phyloP scores from a whole-genome alignment of 2,888 invertebrate species.

The Melikaiella ostensackeni region DNA sequence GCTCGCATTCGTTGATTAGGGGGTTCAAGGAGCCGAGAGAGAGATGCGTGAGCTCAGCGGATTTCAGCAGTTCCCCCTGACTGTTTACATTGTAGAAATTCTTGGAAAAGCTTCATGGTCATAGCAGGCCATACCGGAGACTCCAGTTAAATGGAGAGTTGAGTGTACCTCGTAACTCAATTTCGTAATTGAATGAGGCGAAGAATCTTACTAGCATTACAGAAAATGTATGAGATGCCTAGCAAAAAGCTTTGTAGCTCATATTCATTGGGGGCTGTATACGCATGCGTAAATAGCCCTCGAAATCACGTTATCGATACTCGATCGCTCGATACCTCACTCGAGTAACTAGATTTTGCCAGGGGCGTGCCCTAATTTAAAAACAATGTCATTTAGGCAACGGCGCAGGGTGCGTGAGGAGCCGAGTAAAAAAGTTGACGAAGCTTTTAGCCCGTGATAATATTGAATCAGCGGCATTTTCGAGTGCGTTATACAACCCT shows the following conservation, averaged over 20 bases:
- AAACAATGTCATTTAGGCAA: constrained; percentile 67
- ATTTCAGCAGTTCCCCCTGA: no score
- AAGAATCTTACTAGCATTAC: not conserved
- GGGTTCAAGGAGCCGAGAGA: no score
- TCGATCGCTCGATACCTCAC: constrained; percentile 59
- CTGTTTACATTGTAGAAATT: no score
- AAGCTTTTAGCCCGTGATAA: constrained; percentile 71
- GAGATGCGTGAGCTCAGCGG: no score
- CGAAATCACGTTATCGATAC: constrained; percentile 56
- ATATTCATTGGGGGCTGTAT: not conserved
- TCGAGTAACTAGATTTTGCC: constrained; percentile 55
- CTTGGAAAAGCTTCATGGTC: no score
- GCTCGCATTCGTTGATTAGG: no score
- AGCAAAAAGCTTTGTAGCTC: not conserved
- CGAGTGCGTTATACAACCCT: constrained; percentile 66
- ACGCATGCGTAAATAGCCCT: constrained; percentile 45
- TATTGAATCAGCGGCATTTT: constrained; percentile 66
- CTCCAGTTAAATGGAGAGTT: no score
- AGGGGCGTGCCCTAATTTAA: constrained; percentile 67
- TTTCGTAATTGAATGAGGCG: not conserved
- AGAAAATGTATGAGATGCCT: not conserved
- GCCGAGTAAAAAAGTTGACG: constrained; percentile 65
- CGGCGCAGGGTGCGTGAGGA: constrained; percentile 44
- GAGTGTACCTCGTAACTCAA: not conserved
- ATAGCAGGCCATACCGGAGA: no score